phyloP scores from a whole-genome alignment of 2,113 vertebrate genomes.

The Thunnus thynnus region DNA sequence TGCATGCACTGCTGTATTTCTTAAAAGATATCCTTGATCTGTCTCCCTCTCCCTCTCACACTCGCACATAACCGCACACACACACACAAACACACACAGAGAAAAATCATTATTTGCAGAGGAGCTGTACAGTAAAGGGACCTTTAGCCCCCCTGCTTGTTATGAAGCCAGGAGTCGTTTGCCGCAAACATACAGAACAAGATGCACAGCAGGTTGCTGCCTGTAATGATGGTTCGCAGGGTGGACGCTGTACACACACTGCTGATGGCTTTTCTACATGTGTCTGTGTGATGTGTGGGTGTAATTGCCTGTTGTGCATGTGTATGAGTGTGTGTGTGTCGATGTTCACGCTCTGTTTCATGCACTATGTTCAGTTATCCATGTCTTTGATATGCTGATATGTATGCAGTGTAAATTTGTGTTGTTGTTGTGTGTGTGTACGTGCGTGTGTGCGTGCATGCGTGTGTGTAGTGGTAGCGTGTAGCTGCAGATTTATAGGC shows the following conservation, averaged over 20 bases:
- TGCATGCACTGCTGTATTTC: too few relatives aligned
- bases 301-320: conserved; percentile 21
- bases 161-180: conserved; percentile 31
- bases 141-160: conserved; percentile 31
- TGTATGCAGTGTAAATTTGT: conserved; percentile 11
- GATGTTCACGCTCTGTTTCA: conserved; percentile 20
- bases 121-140: conserved; percentile 30
- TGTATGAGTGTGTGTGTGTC: conserved; percentile 25
- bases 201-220: conserved; percentile 54
- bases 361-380: conserved; percentile 45
- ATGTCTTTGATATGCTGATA: conserved; percentile 47
- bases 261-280: conserved; percentile 20
- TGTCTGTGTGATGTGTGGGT: neutral
- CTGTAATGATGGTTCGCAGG: conserved; percentile 44
- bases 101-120: conserved; percentile 34
- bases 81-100: neutral
- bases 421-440: neutral
- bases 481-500: conserved; percentile 63
- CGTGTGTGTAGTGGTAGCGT: neutral
- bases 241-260: neutral
- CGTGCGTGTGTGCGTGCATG: neutral
- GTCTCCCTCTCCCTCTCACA: neutral
- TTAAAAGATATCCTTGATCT: neutral
- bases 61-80: neutral
- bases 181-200: neutral